Evolutionary conservation across 1,140 invertebrate genomes (phyloP), one percentile per base, ranked within the genome.

Genomic region (Drosophila pachea): DNA sequence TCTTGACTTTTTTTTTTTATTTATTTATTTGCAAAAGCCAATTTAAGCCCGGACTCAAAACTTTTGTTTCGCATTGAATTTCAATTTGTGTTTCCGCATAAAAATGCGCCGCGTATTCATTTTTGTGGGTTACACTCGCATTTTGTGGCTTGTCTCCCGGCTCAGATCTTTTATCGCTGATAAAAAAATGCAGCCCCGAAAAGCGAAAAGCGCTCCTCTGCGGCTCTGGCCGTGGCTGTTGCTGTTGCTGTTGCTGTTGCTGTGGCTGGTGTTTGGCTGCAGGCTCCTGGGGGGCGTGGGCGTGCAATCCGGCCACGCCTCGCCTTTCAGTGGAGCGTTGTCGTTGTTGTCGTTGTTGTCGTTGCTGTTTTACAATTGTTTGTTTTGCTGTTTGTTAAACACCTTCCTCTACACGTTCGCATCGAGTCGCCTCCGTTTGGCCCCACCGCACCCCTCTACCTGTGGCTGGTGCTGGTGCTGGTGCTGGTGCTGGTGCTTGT

Each of bases 381-480:
- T 84, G 82, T 84, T 87, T 87, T 69, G 83, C 75, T 87, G 84
- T 87, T 87, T 87, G 84, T 87, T 87, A 87, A 87, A 87, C 84
- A 87, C 84, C 84, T 87, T 87, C 84, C 76, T 67, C 78, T 87
- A 87, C 84, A 87, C 78, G 73, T 86, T 76, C 64, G 66, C 52
- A 49, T 48, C n/a, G 65, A 76, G 73, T 81, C 76, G 76, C 69
- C 76, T 81, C 76, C 64, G 76, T 77, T 76, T 66, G 36, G 42
- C 40, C 45, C 33, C 47, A 38, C 38, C 45, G 32, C 38, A 5
- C n/a, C 14, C 36, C 36, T 2, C 5, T 45, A 32, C 35, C 33
- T 7, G 8, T 38, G 12, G 7, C 22, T 12, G 14, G 11, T 5
- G 2, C 31, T 12, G 5, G 16, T 22, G 8, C 49, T 49, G 31